Evolutionary conservation across 2,888 invertebrate genomes (phyloP).

Genomic region (Meganola albula): DNA sequence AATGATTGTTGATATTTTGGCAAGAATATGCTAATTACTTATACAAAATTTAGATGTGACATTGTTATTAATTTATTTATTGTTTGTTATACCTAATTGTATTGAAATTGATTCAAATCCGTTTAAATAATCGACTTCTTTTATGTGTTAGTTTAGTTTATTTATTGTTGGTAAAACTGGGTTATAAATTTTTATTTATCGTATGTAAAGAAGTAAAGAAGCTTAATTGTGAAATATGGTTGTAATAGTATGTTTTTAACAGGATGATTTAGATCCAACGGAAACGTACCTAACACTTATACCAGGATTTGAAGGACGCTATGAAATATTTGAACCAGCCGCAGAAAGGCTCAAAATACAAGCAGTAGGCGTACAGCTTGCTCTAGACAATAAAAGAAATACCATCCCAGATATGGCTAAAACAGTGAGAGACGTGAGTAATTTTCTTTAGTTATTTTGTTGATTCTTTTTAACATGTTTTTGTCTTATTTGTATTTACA

Average conservation of each 20-base stretch:
- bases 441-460: constrained; percentile 1
- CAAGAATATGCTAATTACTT: background rate
- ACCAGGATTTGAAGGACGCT: constrained; percentile 50
- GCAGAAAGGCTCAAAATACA: constrained; percentile 41
- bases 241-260: too few relatives aligned
- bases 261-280: constrained; percentile 35
- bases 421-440: constrained; percentile 26
- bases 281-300: constrained; percentile 38
- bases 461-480: background rate
- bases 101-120: too few relatives aligned
- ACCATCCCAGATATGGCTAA: constrained; percentile 38
- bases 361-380: constrained; percentile 38
- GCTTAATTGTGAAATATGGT: too few relatives aligned
- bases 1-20: background rate
- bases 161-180: too few relatives aligned
- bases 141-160: too few relatives aligned
- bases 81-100: too few relatives aligned
- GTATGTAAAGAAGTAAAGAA: too few relatives aligned
- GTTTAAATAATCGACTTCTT: too few relatives aligned
- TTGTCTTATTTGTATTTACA: background rate
- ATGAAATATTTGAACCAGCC: constrained; percentile 31
- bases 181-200: too few relatives aligned
- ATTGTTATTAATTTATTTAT: too few relatives aligned
- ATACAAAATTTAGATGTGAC: too few relatives aligned
- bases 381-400: constrained; percentile 35